phyloP scores from a whole-genome alignment of 2,888 invertebrate genomes.

The Phoenoteleia sp. region DNA sequence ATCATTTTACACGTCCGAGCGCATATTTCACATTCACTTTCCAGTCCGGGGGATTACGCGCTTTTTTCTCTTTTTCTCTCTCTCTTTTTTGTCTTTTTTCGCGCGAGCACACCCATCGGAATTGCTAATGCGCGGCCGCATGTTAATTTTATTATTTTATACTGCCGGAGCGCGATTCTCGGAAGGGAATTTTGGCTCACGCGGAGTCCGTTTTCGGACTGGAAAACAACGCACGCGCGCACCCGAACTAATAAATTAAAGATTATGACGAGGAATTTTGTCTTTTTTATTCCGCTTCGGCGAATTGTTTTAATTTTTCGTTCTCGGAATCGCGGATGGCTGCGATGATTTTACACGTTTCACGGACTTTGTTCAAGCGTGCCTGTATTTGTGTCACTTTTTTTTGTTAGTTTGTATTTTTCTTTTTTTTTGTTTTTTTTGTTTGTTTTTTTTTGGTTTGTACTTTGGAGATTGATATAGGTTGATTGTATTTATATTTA shows the following conservation, averaged over 20 bases:
- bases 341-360: constrained; percentile 14
- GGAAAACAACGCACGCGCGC: constrained; percentile 29
- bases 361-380: not conserved
- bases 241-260: constrained; percentile 50
- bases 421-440: no score
- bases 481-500: no score
- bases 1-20: not conserved
- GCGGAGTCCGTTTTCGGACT: constrained; percentile 1
- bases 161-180: constrained; percentile 18
- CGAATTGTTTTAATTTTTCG: constrained; percentile 42
- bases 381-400: no score
- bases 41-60: not conserved
- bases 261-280: constrained; percentile 46
- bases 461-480: no score
- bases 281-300: constrained; percentile 15
- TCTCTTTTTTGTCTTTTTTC: no score
- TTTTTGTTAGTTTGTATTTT: no score
- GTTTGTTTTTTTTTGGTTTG: no score
- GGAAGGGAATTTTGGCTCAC: constrained; percentile 31
- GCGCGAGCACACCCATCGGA: constrained; percentile 22
- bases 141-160: constrained; percentile 20
- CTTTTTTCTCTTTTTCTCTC: no score
- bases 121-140: constrained; percentile 30
- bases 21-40: constrained; percentile 34
- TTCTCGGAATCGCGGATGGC: constrained; percentile 7